Evolutionary conservation across 2,888 invertebrate genomes (phyloP), one percentile per base, ranked within the genome.

Genomic region (Phaedon cochleariae): DNA sequence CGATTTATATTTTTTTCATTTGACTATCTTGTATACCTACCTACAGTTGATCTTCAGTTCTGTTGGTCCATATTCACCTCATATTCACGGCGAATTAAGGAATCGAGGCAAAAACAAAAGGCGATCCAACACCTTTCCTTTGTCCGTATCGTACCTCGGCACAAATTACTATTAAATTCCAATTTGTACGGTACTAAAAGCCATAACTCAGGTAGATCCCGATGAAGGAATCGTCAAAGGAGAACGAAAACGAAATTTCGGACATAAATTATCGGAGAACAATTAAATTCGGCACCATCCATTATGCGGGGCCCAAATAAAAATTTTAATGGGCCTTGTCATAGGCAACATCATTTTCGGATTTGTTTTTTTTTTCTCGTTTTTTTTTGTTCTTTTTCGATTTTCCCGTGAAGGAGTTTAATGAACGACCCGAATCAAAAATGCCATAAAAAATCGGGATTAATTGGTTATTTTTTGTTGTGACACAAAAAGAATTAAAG

Each of bases 281-380:
- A 68, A 68, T 68, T 68, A 68, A 68, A 68, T 68, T 68, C 68
- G 65, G 65, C 68, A 68, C 68, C 68, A 68, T 68, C 64, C 68
- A 68, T 68, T 68, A 68, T 65, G 41, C 41, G 62, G 68, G 63
- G 63, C 68, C 68, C 65, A 68, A 68, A 68, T 68, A 68, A 68
- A 64, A 65, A 59, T 65, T 68, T 68, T 68, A 68, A 68, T 68
- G 68, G 68, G 53, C 60, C 68, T 68, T 68, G 68, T 68, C 68
- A 68, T 68, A 68, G 65, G 62, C 52, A 60, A 64, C 64, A 65
- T 68, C 61, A 55, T 65, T 62, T 65, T 68, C 17, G 57, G 34
- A 46, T 21, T 49, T 53, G 58, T 57, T 57, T 51, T 62, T 57
- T 51, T 58, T 46, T 63, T 48, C 49, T 9, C 45, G 37, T 51